These are phyloP conservation scores for Microcebus jonahi DNA, from an alignment of 2,113 vertebrate species.

Conservation along the genomic window DNA sequence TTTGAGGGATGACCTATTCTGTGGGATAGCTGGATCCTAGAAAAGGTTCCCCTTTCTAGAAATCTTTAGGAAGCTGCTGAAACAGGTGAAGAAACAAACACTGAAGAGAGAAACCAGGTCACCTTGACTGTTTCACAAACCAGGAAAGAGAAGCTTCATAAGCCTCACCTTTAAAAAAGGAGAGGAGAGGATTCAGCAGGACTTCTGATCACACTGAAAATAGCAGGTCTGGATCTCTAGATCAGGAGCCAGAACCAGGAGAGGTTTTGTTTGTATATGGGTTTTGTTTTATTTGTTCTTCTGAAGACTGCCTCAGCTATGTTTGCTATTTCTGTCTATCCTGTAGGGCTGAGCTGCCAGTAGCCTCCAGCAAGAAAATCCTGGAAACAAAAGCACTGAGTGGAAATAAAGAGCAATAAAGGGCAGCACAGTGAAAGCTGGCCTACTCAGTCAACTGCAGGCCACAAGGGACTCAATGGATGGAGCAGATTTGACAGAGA, in stretches of 20 bases:
- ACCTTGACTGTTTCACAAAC: neutral
- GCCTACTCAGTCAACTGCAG: neutral
- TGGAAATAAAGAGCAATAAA: neutral
- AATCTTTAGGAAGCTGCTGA: neutral
- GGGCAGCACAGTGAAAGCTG: neutral
- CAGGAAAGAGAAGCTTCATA: neutral
- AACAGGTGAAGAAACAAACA: neutral
- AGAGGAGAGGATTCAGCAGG: neutral
- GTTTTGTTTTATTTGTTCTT: neutral
- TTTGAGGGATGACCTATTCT: constrained; percentile 20
- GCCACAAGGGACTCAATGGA: neutral
- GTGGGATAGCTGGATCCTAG: neutral
- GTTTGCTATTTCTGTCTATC: neutral
- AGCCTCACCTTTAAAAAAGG: neutral
- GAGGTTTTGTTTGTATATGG: neutral
- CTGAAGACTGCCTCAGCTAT: neutral
- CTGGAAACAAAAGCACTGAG: neutral
- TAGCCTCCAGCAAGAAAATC: neutral
- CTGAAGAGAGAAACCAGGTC: neutral
- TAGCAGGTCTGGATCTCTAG: neutral
- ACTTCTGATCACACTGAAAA: neutral
- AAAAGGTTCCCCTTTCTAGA: neutral
- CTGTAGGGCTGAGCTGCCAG: neutral
- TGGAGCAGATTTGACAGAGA: neutral
- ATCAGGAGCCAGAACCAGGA: neutral